Base-by-base conservation (phyloP, 1,140 invertebrate genomes). In the Drosophila dunni region DNA sequence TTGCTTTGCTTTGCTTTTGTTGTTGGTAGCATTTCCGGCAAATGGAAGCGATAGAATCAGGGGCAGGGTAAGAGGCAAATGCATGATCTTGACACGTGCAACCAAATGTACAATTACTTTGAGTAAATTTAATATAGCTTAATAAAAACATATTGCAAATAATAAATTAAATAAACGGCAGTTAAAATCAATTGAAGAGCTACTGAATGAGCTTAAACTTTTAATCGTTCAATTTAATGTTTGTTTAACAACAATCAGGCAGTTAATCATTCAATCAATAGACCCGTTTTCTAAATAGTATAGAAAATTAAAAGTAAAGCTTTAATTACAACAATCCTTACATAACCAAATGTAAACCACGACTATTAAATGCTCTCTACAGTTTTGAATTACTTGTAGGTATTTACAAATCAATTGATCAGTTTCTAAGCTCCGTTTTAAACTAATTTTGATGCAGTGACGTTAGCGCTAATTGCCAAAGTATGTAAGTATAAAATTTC, bases 1-100 rank as follows among this genome's bases (percentile, higher is more conserved):
- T 42, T 46, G 57, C 20, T 13, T 48, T 38, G 40, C 42, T 46
- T 62, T 29, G 36, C 33, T 70, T n/a, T 68, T 60, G 56, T 63
- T 56, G 40, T 51, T 70, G 15, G 38, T 9, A 72, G 68, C 79
- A 69, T 82, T 85, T 85, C 82, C 82, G 82, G 57, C 44, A 11
- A 45, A 45, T 66, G 24, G 9, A 20, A 38, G 66, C 63, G 44
- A 58, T 24, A 20, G 45, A 34, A 10, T 10, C 13, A 11, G 7
- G n/a, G 13, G 5, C 6, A 9, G 11, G 3, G 15, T n/a, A n/a
- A 15, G 33, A 8, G 48, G 11, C 34, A 61, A 20, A 11, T 40
- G 38, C 48, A 57, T 50, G 53, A 46, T 57, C 44, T 57, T 48
- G 51, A 24, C 72, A 75, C 72, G 67, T 64, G 72, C 51, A 29